phyloP scores from a whole-genome alignment of 2,888 invertebrate genomes.

The Scaptomyza cyrtandrae region DNA sequence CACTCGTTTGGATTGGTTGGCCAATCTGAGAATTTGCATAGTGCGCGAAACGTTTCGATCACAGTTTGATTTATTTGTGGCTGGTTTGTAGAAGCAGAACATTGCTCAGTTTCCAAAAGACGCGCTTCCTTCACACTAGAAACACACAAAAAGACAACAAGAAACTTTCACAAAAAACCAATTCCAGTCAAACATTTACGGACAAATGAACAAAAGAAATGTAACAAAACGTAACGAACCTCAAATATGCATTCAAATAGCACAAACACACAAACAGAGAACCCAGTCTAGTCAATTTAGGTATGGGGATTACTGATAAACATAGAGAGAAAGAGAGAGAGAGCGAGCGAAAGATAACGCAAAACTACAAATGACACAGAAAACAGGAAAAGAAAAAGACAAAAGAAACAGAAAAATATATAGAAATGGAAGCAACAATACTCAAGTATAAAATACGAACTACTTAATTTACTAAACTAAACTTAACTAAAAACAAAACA shows the following conservation, averaged over 20 bases:
- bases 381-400: constrained; percentile 17
- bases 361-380: constrained; percentile 40
- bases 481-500: constrained; percentile 2
- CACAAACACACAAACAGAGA: constrained; percentile 54
- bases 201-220: constrained; percentile 22
- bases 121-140: constrained; percentile 41
- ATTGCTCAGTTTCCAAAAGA: constrained; percentile 11
- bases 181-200: constrained; percentile 22
- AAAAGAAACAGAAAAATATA: constrained; percentile 31
- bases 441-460: constrained; percentile 83
- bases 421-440: constrained; percentile 76
- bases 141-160: constrained; percentile 14
- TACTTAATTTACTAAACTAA: constrained; percentile 64
- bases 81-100: constrained; percentile 31
- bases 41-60: constrained; percentile 62
- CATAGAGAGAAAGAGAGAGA: constrained; percentile 32
- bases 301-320: constrained; percentile 66
- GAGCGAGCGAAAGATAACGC: constrained; percentile 8
- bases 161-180: constrained; percentile 2
- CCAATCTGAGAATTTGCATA: constrained; percentile 65
- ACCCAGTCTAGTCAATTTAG: constrained; percentile 83
- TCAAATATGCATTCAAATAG: constrained; percentile 63
- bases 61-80: constrained; percentile 70
- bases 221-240: constrained; percentile 56
- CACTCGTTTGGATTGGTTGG: constrained; percentile 14